Evolutionary conservation across 2,888 invertebrate species (phyloP).

Genomic region (Scrobipalpa costella): DNA sequence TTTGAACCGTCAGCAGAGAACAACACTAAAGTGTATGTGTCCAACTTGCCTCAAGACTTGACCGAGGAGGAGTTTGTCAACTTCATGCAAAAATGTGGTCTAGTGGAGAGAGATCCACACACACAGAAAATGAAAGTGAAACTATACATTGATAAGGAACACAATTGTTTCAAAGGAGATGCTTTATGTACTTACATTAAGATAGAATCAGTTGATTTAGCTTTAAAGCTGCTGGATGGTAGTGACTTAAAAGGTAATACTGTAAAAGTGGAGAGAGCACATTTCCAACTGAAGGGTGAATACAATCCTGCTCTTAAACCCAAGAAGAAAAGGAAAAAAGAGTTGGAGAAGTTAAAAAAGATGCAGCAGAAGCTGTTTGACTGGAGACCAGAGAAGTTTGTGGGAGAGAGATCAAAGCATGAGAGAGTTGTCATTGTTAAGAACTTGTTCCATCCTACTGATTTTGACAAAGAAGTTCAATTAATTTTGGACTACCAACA

Average conservation of each 20-base stretch:
- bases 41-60: slow-evolving; percentile 93
- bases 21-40: slow-evolving; percentile 98
- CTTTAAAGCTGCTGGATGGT: slow-evolving; percentile 95
- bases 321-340: slow-evolving; percentile 93
- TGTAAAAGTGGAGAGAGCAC: slow-evolving; percentile 94
- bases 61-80: slow-evolving; percentile 94
- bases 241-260: slow-evolving; percentile 88
- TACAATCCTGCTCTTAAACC: slow-evolving; percentile 97
- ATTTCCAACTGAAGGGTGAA: slow-evolving; percentile 95
- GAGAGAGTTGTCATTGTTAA: slow-evolving; percentile 96
- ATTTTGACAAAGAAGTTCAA: slow-evolving; percentile 94
- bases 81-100: slow-evolving; percentile 97
- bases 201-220: slow-evolving; percentile 97
- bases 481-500: slow-evolving; percentile 95
- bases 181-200: slow-evolving; percentile 97
- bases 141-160: slow-evolving; percentile 91
- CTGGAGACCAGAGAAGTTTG: slow-evolving; percentile 96
- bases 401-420: slow-evolving; percentile 92
- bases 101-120: slow-evolving; percentile 93
- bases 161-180: slow-evolving; percentile 95
- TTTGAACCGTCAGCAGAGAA: slow-evolving; percentile 92
- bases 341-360: slow-evolving; percentile 94
- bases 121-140: slow-evolving; percentile 93
- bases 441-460: slow-evolving; percentile 93
- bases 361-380: slow-evolving; percentile 97